Evolutionary conservation across 1,140 invertebrate genomes (phyloP).

Genomic region (Rhizoglyphus robini): DNA sequence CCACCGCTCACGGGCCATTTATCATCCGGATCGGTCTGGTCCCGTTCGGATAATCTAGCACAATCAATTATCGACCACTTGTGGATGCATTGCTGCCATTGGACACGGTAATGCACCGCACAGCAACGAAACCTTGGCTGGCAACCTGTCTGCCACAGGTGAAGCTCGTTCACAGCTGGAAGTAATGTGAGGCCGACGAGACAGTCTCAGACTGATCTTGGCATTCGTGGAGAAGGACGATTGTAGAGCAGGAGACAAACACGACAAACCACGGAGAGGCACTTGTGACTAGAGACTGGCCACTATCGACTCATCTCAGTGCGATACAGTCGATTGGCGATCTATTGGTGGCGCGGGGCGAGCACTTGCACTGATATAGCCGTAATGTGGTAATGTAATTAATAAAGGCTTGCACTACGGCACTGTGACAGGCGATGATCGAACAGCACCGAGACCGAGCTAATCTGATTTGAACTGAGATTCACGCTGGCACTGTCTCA

Average conservation of each 20-base stretch:
- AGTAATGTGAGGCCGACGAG: neutral
- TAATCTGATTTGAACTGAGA: slow-evolving; percentile 9
- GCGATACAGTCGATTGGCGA: neutral
- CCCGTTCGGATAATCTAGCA: neutral
- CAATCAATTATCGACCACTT: neutral
- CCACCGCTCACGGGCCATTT: too few species aligned
- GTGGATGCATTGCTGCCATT: slow-evolving; percentile 1
- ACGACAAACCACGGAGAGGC: neutral
- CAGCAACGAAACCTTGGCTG: neutral
- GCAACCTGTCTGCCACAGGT: neutral
- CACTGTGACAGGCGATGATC: neutral
- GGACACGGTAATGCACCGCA: neutral
- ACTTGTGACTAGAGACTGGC: neutral
- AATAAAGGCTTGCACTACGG: neutral
- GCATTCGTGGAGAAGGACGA: neutral
- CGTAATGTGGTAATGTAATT: neutral
- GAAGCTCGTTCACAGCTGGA: slow-evolving; percentile 6
- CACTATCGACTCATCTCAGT: neutral
- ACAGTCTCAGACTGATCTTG: neutral
- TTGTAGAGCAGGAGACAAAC: neutral
- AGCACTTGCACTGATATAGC: neutral
- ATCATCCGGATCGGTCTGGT: neutral
- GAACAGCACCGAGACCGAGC: neutral
- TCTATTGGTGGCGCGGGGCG: neutral
- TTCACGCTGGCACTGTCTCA: neutral